Percentiles rank a stretch among this genome's conserved stretches.
These are phyloP conservation scores for Procavia capensis DNA, from an alignment of 2,113 vertebrate genomes.

Conservation along the genomic window DNA sequence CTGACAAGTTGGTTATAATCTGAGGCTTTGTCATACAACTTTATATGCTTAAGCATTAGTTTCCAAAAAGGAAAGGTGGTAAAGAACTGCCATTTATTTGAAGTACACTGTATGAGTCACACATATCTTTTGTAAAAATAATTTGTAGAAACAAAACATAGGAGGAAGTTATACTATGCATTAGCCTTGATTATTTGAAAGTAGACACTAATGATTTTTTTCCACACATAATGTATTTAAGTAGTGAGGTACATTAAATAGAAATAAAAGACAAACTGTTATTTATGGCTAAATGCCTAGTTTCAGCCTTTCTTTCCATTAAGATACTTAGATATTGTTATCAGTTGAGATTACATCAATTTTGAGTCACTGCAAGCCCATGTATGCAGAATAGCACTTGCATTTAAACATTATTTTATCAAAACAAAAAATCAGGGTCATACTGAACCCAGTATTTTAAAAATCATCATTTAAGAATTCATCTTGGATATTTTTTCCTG, in stretches of 20 bases:
- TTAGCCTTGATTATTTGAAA: neutral
- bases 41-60: constrained; percentile 46
- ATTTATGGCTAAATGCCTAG: neutral
- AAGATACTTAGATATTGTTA: neutral
- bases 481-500: neutral
- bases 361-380: neutral
- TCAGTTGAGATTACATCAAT: neutral
- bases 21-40: constrained; percentile 22
- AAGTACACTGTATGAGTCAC: constrained; percentile 5
- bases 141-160: neutral
- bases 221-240: neutral
- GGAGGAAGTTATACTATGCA: neutral
- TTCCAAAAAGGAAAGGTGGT: neutral
- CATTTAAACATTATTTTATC: neutral
- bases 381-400: neutral
- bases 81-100: neutral
- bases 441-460: neutral
- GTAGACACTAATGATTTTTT: neutral
- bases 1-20: constrained; percentile 71
- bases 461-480: neutral
- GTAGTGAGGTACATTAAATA: neutral
- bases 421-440: neutral
- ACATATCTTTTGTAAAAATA: neutral
- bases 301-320: neutral
- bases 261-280: neutral